These are phyloP conservation scores for Melanotaenia trifasciata DNA, from an alignment of 2,797 vertebrate genomes.

Conservation along the genomic window DNA sequence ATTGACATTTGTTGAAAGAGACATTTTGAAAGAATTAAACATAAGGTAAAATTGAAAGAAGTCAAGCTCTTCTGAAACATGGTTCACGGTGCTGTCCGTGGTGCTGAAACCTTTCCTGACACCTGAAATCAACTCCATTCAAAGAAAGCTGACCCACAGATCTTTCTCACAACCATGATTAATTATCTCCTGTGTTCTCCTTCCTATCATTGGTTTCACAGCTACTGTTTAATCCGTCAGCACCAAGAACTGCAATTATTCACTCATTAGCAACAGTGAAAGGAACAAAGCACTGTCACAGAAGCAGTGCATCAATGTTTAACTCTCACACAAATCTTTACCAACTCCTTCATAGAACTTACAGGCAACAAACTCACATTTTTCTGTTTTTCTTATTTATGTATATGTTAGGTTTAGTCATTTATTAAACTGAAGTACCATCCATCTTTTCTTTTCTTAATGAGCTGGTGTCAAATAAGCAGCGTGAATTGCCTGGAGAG, in stretches of 20 bases:
- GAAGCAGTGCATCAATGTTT: not conserved
- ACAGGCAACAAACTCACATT: constrained; percentile 1
- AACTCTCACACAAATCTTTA: not conserved
- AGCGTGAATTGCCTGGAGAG: constrained; percentile 62
- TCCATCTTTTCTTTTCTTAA: constrained; percentile 69
- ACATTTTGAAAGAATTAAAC: too few species aligned
- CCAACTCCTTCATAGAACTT: not conserved
- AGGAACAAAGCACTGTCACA: constrained; percentile 22
- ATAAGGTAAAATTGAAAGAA: not conserved
- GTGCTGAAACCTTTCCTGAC: constrained; percentile 60
- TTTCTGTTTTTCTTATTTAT: constrained; percentile 43
- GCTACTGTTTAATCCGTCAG: constrained; percentile 47
- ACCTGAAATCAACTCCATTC: constrained; percentile 8
- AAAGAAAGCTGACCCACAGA: constrained; percentile 21
- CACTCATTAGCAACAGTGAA: constrained; percentile 39
- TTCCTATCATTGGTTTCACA: constrained; percentile 56
- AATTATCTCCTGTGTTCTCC: constrained; percentile 40
- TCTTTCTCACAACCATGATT: constrained; percentile 42
- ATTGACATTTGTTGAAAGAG: too few species aligned
- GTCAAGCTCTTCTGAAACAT: not conserved
- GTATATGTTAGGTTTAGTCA: constrained; percentile 38
- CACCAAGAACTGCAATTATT: constrained; percentile 53
- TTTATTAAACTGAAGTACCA: constrained; percentile 43
- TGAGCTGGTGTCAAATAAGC: constrained; percentile 65
- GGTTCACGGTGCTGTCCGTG: constrained; percentile 52